Evolutionary conservation across 2,113 vertebrate genomes (phyloP), one percentile per base, ranked within the genome.

Genomic region (Machaerirhynchus nigripectus): DNA sequence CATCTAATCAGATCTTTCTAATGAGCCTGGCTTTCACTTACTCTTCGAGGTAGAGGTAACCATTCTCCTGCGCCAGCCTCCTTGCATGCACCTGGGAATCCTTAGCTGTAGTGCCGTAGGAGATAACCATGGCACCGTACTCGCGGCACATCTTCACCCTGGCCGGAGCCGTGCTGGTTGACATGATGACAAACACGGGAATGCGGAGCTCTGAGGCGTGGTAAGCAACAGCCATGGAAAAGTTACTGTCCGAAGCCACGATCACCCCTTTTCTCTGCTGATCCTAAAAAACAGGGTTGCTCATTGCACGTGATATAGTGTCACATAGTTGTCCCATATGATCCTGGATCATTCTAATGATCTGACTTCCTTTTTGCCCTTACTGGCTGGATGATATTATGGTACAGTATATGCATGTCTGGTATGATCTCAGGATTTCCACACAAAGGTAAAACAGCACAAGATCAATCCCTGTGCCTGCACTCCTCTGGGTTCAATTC

Each of bases 261-360:
- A 99, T 99, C 96, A 99, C 99, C 2, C 99, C 99, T 71, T 99
- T 99, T 67, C 97, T 98, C 95, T 99, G 99, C 97, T 99, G 98
- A 46, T 98, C 98, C 99, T 99, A 89, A 49, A 94, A 92, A 77
- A 80, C 3, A 92, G 18, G 5, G n/a, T 22, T 40, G 39, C 7
- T 86, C 65, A 69, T 9, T 81, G 56, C 10, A 18, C 24, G 0
- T 77, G 23, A 6, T 7, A 13, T 2, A 11, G 30, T 1, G 5
- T 17, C 39, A 63, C 35, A 22, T 3, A 52, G 13, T 7, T 57
- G 65, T 52, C 8, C 19, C 30, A 2, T 9, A 3, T 5, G 19
- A 50, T 23, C 42, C 61, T 46, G 47, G n/a, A n/a, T 59, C 37
- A 13, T 61, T 87, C 70, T 33, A 20, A 13, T 11, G 6, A 7